Evolutionary conservation across 2,797 vertebrate genomes (phyloP).

Genomic region (Myoxocephalus aenaeus): DNA sequence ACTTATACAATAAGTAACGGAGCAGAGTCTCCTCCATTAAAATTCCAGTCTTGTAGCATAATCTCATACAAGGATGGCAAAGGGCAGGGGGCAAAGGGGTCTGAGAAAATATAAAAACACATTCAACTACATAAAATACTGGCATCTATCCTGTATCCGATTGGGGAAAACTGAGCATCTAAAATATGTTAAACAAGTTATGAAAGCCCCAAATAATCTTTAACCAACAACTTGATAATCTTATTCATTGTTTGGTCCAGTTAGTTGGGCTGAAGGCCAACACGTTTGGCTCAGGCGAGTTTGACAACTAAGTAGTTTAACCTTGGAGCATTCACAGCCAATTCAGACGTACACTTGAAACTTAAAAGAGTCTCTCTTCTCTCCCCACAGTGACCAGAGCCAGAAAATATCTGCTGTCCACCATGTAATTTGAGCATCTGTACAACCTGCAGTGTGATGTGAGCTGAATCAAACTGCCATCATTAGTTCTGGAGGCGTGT

Average conservation of each 20-base stretch:
- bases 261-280: conserved; percentile 13
- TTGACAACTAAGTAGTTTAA: conserved; percentile 44
- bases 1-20: conserved; percentile 34
- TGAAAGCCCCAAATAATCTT: background rate
- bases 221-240: background rate
- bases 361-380: conserved; percentile 25
- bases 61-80: conserved; percentile 33
- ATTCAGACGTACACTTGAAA: conserved; percentile 45
- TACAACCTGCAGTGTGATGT: conserved; percentile 69
- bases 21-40: conserved; percentile 48
- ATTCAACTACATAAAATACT: conserved; percentile 6
- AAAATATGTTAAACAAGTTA: background rate
- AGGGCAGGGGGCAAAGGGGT: background rate
- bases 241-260: background rate
- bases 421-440: conserved; percentile 53
- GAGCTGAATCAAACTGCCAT: conserved; percentile 68
- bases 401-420: conserved; percentile 51
- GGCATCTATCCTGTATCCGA: background rate
- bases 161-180: background rate
- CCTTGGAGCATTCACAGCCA: conserved; percentile 48
- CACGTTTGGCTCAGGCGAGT: conserved; percentile 32
- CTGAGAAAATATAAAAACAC: conserved; percentile 19
- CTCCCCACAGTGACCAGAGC: conserved; percentile 27
- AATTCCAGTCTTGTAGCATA: conserved; percentile 50
- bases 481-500: conserved; percentile 61